Evolutionary conservation across 92 coral and sea anemone genomes (phyloP).

Genomic region (Virgularia gustaviana): DNA sequence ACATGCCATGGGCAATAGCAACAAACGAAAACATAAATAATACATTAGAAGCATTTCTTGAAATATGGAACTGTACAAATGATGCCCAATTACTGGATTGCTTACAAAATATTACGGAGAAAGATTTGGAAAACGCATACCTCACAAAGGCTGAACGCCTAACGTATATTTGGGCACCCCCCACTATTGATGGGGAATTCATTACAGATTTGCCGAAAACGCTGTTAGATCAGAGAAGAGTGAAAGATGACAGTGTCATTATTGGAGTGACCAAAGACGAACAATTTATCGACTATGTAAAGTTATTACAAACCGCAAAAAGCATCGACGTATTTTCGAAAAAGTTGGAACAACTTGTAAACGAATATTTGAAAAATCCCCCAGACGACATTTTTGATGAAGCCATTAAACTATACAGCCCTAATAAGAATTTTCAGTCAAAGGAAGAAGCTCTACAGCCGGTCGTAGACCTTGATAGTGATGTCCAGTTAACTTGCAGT

Average conservation of each 20-base stretch:
- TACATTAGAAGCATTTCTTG: background rate
- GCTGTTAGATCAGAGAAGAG: background rate
- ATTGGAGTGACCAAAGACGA: conserved; percentile 31
- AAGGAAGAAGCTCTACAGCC: conserved; percentile 16
- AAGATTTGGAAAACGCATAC: background rate
- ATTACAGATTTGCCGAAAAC: conserved; percentile 9
- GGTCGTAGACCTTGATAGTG: background rate
- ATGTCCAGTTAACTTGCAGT: background rate
- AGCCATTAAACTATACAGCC: conserved; percentile 1
- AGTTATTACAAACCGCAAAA: background rate
- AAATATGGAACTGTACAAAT: background rate
- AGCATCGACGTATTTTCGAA: background rate
- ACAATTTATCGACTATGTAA: background rate
- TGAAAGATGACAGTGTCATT: conserved; percentile 6
- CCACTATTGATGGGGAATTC: conserved; percentile 10
- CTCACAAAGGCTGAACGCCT: background rate
- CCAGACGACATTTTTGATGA: conserved; percentile 9
- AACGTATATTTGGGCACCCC: background rate
- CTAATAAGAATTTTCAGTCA: conserved; percentile 3
- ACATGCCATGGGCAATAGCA: conserved; percentile 6
- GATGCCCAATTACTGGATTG: background rate
- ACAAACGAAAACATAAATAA: background rate
- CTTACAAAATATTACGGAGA: background rate
- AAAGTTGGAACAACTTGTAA: background rate
- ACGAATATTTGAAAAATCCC: conserved; percentile 5